Evolutionary conservation across 2,797 vertebrate genomes (phyloP), one percentile per base, ranked within the genome.

Genomic region (Champsocephalus esox): DNA sequence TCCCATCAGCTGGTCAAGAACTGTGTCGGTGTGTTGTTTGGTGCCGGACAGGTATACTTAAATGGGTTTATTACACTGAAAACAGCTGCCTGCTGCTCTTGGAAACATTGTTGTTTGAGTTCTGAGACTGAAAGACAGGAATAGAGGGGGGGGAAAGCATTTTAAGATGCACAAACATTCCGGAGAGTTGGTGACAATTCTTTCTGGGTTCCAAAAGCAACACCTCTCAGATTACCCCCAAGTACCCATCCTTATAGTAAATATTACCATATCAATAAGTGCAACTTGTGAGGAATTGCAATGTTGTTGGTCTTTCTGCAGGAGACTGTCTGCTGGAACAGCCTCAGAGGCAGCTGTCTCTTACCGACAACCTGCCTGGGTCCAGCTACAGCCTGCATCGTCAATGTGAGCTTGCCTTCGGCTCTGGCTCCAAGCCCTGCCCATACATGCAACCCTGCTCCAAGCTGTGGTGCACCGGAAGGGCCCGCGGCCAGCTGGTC

Each of bases 401-500:
- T 62, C 98, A 99, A 80, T 99, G 98, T 0, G 97, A 99, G 90
- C 95, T 99, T 21, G 97, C 98, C 6, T 99, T 99, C 0, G 97
- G 98, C 0, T 55, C 93, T 1, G 95, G 96, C 80, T 99, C 98
- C 64, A 98, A 97, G 87, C 98, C 98, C 24, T 99, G 98, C 70
- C 98, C 98, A 0, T 98, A 98, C 89, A 99, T 98, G 97, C 97
- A 98, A 89, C 95, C 96, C 59, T 99, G 98, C 24, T 93, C 96
- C 86, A 98, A 98, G 82, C 95, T 99, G 21, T 99, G 98, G 98
- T 99, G 98, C 90, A 99, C 97, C 0, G 98, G 98, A 5, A 97
- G 97, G 75, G 97, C 97, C 0, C 95, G 95, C 0, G 98, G 98
- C 3, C 98, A 99, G 87, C 93, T 97, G 67, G 96, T 99, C 57